Evolutionary conservation across 2,797 vertebrate genomes (phyloP), one percentile per base, ranked within the genome.

Genomic region (Anolis apletophallus): DNA sequence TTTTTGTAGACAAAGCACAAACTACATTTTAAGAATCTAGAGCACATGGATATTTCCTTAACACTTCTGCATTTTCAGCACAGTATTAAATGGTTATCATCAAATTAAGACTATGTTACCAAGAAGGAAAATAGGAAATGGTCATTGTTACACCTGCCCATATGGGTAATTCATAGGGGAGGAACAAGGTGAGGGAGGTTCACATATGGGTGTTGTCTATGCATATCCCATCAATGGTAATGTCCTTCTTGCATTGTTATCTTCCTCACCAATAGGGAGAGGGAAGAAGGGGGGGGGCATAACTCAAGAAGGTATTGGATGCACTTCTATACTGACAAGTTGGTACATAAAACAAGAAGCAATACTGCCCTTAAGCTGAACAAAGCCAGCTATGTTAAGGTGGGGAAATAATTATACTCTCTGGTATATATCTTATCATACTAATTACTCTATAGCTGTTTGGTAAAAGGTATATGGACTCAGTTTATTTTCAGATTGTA

Each of bases 401-500:
- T 80, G 73, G 34, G 34, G 32, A 21, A 80, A 92, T 82, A 4
- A 36, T 32, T 72, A 67, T 73, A 75, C 72, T 76, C 88, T 59
- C 87, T 87, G 85, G 83, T 86, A 87, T 55, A 21, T 81, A 83
- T 88, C 80, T 83, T 84, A 84, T 89, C 87, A 40, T 89, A 90
- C 72, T 80, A 85, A 84, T 46, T 84, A 81, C 76, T 85, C 89
- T 92, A 50, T 83, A 82, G 90, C 34, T 64, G 29, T 72, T 59
- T 86, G 83, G 84, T 89, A 82, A 74, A 26, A 40, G 12, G 92
- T 91, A 90, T 91, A 73, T 86, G 91, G 85, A 68, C 36, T 55
- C 32, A 59, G 26, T 88, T 92, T 93, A 81, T 90, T 91, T 88
- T 94, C 93, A 93, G 87, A 87, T 91, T 93, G 94, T 96, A 96